Evolutionary conservation across 2,888 invertebrate species (phyloP).

Genomic region (Nezara viridula): DNA sequence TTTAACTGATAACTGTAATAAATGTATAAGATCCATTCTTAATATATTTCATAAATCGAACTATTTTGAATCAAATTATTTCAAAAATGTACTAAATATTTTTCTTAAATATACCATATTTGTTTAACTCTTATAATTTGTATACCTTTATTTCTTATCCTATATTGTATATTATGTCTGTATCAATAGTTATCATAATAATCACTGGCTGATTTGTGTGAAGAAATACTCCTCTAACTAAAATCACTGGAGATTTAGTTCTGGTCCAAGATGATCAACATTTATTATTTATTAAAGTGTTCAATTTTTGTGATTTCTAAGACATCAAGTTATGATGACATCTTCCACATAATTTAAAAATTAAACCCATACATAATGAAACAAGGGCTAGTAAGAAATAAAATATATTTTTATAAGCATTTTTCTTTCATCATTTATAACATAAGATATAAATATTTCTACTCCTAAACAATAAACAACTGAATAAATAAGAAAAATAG

Average conservation of each 20-base stretch:
- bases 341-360: too few relatives aligned
- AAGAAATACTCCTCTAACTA: not conserved
- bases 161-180: not conserved
- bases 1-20: constrained; percentile 51
- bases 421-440: too few relatives aligned
- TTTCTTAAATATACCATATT: constrained; percentile 57
- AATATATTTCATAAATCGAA: constrained; percentile 30
- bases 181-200: not conserved
- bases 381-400: too few relatives aligned
- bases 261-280: not conserved
- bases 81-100: constrained; percentile 53
- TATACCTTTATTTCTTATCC: not conserved
- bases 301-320: not conserved
- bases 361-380: too few relatives aligned
- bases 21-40: not conserved
- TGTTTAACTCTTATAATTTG: constrained; percentile 53
- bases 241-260: not conserved
- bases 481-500: not conserved
- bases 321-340: too few relatives aligned
- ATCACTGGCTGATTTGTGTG: not conserved
- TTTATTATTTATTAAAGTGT: not conserved
- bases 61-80: constrained; percentile 55
- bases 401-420: too few relatives aligned
- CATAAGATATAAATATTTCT: not conserved
- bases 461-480: not conserved